Evolutionary conservation across 2,113 vertebrate genomes (phyloP).

Genomic region (Eretmochelys imbricata): DNA sequence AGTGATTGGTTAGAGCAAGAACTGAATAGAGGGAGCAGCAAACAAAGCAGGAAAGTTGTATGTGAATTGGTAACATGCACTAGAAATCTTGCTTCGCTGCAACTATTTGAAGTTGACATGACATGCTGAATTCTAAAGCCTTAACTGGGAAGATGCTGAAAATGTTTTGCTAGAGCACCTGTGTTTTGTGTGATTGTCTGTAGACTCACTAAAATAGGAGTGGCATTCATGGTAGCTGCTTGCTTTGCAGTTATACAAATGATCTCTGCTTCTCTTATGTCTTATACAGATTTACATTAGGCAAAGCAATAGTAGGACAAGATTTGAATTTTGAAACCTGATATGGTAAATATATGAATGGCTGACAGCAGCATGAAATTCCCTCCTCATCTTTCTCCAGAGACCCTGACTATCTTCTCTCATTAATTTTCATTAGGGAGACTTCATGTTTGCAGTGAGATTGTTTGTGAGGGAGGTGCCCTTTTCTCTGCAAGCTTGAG

Average conservation of each 20-base stretch:
- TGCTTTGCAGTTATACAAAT: neutral
- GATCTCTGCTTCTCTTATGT: neutral
- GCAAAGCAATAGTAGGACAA: neutral
- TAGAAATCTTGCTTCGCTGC: neutral
- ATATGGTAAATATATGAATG: neutral
- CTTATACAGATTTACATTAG: neutral
- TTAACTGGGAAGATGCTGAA: neutral
- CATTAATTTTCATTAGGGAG: neutral
- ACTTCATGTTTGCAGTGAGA: neutral
- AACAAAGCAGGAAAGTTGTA: neutral
- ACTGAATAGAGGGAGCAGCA: neutral
- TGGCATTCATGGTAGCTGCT: neutral
- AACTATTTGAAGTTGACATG: neutral
- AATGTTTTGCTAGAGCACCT: neutral
- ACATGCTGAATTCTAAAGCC: neutral
- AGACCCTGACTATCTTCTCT: no score
- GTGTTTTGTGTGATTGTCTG: neutral
- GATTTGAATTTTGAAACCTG: neutral
- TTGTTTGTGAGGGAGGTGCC: neutral
- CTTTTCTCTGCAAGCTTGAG: neutral
- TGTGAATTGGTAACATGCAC: neutral
- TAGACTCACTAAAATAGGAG: neutral
- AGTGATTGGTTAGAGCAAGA: neutral
- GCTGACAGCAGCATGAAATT: neutral
- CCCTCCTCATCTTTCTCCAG: neutral